Base-by-base conservation (phyloP, 2,797 vertebrate species). In the Neoniphon sammara region DNA sequence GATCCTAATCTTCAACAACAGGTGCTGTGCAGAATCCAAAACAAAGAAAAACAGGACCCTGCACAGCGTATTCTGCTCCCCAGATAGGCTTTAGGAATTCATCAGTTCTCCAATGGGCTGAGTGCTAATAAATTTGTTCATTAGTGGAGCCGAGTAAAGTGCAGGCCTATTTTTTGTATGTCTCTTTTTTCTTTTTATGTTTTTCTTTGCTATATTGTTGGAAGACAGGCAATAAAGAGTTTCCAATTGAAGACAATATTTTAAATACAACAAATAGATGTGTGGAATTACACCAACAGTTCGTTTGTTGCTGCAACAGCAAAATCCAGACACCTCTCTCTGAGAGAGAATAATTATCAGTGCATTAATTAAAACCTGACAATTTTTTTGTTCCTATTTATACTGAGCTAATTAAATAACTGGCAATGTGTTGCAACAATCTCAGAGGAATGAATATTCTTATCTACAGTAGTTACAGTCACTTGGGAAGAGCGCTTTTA, bases 351-450 rank as follows among this genome's bases (percentile, higher is more conserved):
- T 54, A 23, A 85, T 88, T 81, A 85, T 73, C 82, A 72, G 42
- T 21, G 68, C 75, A 83, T 73, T 85, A 57, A 87, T 88, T 86
- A 87, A 86, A 21, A 86, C 78, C 14, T 70, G 80, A 79, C 68
- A 73, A 59, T 72, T 75, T 71, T 47, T 62, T 72, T 75, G 70
- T 83, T 68, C 23, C 57, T 80, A 64, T 82, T 87, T 76, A 72
- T 64, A 70, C 55, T 58, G 2, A 70, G 73, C 71, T 66, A 84
- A 73, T 86, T 84, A 56, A 0, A 42, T 25, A 46, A 25, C 39
- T 61, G 59, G 36, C 59, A 70, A 15, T 25, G 63, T 66, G 75
- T 39, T 71, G 66, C 44, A 50, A 2, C 27, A 56, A 23, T 70
- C 73, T 77, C 58, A 0, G 34, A 70, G 66, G 69, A 72, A 70